Evolutionary conservation across 2,113 vertebrate genomes (phyloP).

Genomic region (Thunnus maccoyii): DNA sequence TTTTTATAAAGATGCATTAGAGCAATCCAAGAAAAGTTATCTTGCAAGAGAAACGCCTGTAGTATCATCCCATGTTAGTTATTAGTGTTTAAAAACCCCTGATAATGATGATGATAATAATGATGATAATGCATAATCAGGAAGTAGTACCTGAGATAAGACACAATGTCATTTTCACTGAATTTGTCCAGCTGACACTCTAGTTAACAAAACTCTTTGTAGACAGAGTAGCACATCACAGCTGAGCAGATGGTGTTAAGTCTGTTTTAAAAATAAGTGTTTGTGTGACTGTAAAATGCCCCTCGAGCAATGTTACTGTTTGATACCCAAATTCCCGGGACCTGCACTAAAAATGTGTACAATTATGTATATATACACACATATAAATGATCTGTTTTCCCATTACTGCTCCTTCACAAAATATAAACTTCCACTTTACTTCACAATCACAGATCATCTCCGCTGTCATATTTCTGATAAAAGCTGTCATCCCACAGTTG

Average conservation of each 20-base stretch:
- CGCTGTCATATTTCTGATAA: background rate
- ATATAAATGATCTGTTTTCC: background rate
- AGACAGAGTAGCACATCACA: constrained; percentile 13
- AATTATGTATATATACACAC: background rate
- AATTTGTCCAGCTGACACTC: background rate
- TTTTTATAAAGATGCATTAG: background rate
- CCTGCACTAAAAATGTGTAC: background rate
- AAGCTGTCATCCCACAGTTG: constrained; percentile 1
- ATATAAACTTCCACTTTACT: background rate
- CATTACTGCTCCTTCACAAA: background rate
- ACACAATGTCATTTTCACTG: background rate
- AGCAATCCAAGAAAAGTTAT: background rate
- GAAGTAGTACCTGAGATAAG: background rate
- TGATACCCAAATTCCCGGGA: background rate
- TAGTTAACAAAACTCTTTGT: background rate
- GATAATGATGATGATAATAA: background rate
- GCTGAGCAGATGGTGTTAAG: constrained; percentile 43
- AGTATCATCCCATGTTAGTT: too few species aligned
- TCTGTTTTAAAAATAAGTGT: background rate
- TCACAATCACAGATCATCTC: background rate
- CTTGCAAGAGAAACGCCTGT: background rate
- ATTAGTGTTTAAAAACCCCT: too few species aligned
- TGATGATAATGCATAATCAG: background rate
- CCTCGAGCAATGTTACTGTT: background rate
- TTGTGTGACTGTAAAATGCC: constrained; percentile 12